Evolutionary conservation across 2,888 invertebrate species (phyloP).

Genomic region (Oscheius sp.): DNA sequence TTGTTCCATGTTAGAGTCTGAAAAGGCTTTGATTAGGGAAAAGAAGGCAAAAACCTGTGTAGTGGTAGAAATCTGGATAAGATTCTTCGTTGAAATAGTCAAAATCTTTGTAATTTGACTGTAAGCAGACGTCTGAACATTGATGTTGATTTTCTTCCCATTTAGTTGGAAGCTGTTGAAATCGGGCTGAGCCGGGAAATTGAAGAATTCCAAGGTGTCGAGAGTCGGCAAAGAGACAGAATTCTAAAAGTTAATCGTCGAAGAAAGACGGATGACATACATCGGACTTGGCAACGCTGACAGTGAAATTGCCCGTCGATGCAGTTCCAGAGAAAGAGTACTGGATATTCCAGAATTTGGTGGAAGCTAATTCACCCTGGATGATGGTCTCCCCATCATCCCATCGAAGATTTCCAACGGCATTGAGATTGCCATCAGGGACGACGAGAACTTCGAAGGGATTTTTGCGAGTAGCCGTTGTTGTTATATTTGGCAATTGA

Average conservation of each 20-base stretch:
- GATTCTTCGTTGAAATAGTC: constrained; percentile 20
- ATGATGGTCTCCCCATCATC: constrained; percentile 68
- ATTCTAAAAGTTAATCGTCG: constrained; percentile 18
- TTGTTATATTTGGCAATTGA: constrained; percentile 71
- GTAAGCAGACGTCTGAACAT: constrained; percentile 25
- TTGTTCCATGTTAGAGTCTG: constrained; percentile 17
- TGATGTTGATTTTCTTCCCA: constrained; percentile 23
- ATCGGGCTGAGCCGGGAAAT: constrained; percentile 51
- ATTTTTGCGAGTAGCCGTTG: constrained; percentile 76
- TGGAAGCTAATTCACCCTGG: constrained; percentile 1
- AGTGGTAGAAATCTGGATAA: constrained; percentile 9
- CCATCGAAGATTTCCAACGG: constrained; percentile 58
- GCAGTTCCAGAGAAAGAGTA: constrained; percentile 15
- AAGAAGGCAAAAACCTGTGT: constrained; percentile 17
- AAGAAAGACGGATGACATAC: constrained; percentile 1
- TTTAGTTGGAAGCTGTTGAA: constrained; percentile 48
- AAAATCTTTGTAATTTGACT: constrained; percentile 30
- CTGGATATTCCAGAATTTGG: constrained; percentile 31
- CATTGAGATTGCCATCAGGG: constrained; percentile 37
- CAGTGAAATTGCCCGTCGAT: constrained; percentile 6
- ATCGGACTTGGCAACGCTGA: constrained; percentile 10
- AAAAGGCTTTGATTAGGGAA: neutral
- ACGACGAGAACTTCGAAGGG: constrained; percentile 80
- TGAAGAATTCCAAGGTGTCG: constrained; percentile 62
- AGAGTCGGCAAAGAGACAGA: constrained; percentile 48